Conservation (phyloP, 2,797 vertebrate genomes). For the Syndactyla subalaris region DNA sequence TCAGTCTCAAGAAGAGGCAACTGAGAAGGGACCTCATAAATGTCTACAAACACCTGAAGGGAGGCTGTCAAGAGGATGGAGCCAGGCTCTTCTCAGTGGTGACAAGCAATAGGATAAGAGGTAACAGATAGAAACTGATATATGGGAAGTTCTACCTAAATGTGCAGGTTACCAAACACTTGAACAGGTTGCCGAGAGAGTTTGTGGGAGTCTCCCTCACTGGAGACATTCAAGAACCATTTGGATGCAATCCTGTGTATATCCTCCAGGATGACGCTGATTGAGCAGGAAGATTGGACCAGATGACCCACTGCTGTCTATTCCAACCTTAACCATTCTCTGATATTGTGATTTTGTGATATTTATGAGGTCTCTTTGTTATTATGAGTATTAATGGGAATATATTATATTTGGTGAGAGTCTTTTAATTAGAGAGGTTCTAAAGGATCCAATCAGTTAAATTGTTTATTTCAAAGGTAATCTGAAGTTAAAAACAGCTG, state of each 20-base stretch:
- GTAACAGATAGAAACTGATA: neutral
- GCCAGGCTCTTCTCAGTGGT: neutral
- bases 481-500: neutral
- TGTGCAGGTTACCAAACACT: neutral
- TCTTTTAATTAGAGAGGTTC: constrained; percentile 8
- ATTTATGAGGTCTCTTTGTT: neutral
- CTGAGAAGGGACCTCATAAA: neutral
- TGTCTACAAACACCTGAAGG: neutral
- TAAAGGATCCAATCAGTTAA: neutral
- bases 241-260: neutral
- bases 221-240: neutral
- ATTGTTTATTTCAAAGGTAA: constrained; percentile 19
- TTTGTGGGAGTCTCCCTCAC: neutral
- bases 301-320: neutral
- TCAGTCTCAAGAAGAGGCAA: neutral
- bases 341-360: neutral
- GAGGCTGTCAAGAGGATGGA: too few species aligned
- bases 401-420: neutral
- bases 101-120: neutral
- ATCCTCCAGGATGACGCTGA: neutral
- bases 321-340: neutral
- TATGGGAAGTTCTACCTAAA: neutral
- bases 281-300: neutral
- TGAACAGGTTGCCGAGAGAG: neutral
- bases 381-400: neutral